Evolutionary conservation across 1,140 invertebrate species (phyloP), one percentile per base, ranked within the genome.

Genomic region (Himalopsyche phryganea): DNA sequence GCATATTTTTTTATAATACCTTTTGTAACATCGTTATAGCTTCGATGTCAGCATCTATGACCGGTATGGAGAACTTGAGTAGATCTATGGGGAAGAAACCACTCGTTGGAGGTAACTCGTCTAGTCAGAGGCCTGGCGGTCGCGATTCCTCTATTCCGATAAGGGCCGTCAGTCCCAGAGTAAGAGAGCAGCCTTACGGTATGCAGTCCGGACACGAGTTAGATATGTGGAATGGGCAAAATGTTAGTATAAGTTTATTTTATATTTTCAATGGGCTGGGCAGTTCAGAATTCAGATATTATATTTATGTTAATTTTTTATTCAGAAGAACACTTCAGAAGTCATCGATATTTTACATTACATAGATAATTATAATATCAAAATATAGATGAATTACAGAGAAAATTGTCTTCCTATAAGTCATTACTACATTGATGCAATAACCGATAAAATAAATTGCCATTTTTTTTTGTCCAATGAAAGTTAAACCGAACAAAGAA

Each of bases 41-140:
- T 65, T 78, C 76, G 55, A 74, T 80, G 61, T 80, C 81, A 63
- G 77, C 81, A 67, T 70, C 74, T 66, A 72, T 74, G 63, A 71
- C 69, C 63, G 72, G 77, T 58, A 65, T 71, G 55, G 75, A 76
- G 69, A 68, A 68, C 59, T 55, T 64, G 42, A 68, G 67, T 20
- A 28, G 13, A 40, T 57, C 38, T 15, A 13, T 49, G 74, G 44
- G 44, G 10, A 54, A 54, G 44, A 28, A 42, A 2, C 41, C 50
- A 10, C 50, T 75, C 61, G 67, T 75, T 46, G 74, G 76, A 68
- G 77, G 75, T 67, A 76, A 78, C 59, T 75, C 74, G 54, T 74
- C 73, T 44, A 75, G 75, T 41, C 74, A 15, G 42, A n/a, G 42
- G 5, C n/a, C 38, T 6, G 9, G 14, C 20, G 42, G 46, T 13